Percentiles rank a stretch among this genome's conserved stretches.
phyloP scores from a whole-genome alignment of 2,113 vertebrate species.

The Bungarus multicinctus region DNA sequence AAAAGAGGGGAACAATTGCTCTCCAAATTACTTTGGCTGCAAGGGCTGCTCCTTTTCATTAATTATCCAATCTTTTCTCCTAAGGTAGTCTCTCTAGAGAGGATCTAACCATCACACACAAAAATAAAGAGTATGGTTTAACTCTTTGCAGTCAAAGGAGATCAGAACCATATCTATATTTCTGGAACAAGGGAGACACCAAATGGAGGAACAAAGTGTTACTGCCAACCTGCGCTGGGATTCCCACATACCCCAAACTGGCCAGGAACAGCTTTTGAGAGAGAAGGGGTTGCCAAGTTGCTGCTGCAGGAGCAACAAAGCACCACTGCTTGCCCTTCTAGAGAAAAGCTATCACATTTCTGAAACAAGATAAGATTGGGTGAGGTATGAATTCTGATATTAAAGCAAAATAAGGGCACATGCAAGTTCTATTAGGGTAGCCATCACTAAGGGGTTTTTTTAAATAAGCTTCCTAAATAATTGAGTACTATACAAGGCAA shows the following conservation, averaged over 20 bases:
- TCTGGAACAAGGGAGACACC: not conserved
- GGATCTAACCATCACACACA: not conserved
- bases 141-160: not conserved
- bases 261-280: not conserved
- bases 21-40: not conserved
- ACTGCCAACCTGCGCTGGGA: not conserved
- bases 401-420: not conserved
- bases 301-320: not conserved
- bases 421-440: not conserved
- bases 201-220: not conserved
- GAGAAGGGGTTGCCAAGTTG: not conserved
- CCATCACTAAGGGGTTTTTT: not conserved
- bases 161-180: accelerated
- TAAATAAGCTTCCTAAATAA: not conserved
- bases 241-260: not conserved
- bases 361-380: not conserved
- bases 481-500: not conserved
- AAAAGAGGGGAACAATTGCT: not conserved
- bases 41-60: slow-evolving; percentile 7
- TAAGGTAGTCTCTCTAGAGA: not conserved
- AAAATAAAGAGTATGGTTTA: not conserved
- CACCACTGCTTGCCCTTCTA: not conserved
- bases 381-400: not conserved
- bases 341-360: not conserved
- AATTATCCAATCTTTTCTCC: slow-evolving; percentile 6